A percentile compares a stretch with the other conserved stretches of the same genome.
phyloP scores from a whole-genome alignment of 1,140 invertebrate genomes.

The Acromyrmex echinatior region DNA sequence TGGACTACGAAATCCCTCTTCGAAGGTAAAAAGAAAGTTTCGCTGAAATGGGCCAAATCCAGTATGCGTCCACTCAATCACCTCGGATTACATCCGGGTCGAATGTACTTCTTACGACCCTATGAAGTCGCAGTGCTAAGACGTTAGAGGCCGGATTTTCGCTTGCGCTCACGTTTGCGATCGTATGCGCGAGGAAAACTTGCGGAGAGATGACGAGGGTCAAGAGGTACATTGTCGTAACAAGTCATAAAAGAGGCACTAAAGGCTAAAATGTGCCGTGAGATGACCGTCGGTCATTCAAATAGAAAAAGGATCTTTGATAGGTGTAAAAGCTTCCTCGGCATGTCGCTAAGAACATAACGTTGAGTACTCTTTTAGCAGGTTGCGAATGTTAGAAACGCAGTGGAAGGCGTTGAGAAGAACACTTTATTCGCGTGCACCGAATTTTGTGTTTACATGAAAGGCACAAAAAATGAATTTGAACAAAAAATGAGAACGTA shows the following conservation, averaged over 20 bases:
- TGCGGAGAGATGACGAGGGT: constrained; percentile 54
- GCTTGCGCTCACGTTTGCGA: not conserved
- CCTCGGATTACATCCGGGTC: constrained; percentile 44
- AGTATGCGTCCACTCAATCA: constrained; percentile 58
- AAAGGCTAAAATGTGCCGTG: constrained; percentile 55
- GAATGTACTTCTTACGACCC: constrained; percentile 19
- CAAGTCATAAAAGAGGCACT: constrained; percentile 57
- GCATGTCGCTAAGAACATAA: constrained; percentile 1
- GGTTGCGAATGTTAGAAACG: constrained; percentile 25
- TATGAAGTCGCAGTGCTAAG: constrained; percentile 40
- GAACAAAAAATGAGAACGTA: not conserved
- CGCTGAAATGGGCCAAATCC: constrained; percentile 39
- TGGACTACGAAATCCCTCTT: constrained; percentile 21
- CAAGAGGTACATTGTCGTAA: constrained; percentile 65
- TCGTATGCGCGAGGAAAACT: constrained; percentile 27
- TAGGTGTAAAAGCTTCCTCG: constrained; percentile 4
- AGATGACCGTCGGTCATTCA: constrained; percentile 19
- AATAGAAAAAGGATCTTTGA: constrained; percentile 24
- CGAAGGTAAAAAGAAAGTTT: constrained; percentile 1
- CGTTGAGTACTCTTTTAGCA: constrained; percentile 26
- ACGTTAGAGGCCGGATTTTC: constrained; percentile 16
- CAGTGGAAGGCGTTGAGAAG: not conserved
- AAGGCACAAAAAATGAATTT: not conserved
- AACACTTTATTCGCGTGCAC: not conserved
- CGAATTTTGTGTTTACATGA: not conserved